Evolutionary conservation across 1,140 invertebrate species (phyloP), one percentile per base, ranked within the genome.

Genomic region (Drosophila sp.): DNA sequence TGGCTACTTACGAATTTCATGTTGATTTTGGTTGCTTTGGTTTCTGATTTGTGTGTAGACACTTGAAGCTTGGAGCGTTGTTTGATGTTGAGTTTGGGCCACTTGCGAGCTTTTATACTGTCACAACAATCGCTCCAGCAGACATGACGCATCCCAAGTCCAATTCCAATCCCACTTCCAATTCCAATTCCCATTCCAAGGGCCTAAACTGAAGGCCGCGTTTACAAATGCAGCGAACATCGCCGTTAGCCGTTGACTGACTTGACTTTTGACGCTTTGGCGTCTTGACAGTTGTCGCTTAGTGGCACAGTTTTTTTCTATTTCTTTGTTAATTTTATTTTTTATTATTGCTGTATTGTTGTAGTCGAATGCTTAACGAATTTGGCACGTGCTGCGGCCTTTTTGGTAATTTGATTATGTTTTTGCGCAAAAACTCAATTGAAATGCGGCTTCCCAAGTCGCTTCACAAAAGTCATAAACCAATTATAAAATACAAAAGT

Each of bases 1-100:
- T 48, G 46, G n/a, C 14, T 9, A 82, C 89, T 91, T 83, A 91
- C 89, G 89, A 78, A 91, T 82, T 91, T 91, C 89, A 86, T 89
- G 76, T 73, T 90, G 89, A 75, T 76, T 77, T 73, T 40, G 51
- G 53, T 13, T 67, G 45, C 63, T 78, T 57, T 48, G 32, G 59
- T 65, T 21, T 11, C 53, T 16, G 29, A 7, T 65, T 36, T 11
- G 48, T 51, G 36, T 76, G 76, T 78, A 21, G 40, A 34, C 71
- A 77, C 66, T 90, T 78, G 71, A 62, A 87, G 70, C 83, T 79
- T 76, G 48, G 64, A 80, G 76, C 83, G 72, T 70, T 75, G 59
- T 83, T 83, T 87, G 83, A 87, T 87, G 41, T 48, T 21, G 43
- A 21, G 18, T 63, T 59, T 25, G 41, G 7, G 25, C 51, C 36